phyloP scores from a whole-genome alignment of 37 sponge, comb jelly and placozoan genomes.

The Chondrilla cf. caribensis region DNA sequence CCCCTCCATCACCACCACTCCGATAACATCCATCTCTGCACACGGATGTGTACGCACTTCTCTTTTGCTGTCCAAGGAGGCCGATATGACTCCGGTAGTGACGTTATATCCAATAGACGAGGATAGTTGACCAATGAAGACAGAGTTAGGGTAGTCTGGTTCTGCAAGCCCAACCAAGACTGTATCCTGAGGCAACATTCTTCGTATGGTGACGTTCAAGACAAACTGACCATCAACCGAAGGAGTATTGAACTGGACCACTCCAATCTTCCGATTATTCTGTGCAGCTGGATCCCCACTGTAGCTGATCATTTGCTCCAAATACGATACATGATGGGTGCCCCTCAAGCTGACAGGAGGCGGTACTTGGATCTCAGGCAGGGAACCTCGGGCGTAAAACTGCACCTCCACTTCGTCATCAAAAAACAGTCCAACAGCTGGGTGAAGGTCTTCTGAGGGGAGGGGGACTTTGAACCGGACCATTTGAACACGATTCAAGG shows the following conservation, averaged over 20 bases:
- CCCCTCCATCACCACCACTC: neutral
- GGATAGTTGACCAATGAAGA: neutral
- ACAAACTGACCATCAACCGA: slow-evolving; percentile 27
- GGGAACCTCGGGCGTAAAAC: neutral
- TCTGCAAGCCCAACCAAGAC: slow-evolving; percentile 59
- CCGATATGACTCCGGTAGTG: neutral
- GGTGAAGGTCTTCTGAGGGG: slow-evolving; percentile 38
- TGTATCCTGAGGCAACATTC: slow-evolving; percentile 14
- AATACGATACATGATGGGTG: slow-evolving; percentile 60
- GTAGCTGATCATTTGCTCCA: slow-evolving; percentile 51
- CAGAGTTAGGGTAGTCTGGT: slow-evolving; percentile 38
- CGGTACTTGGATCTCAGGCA: slow-evolving; percentile 28
- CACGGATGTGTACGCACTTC: neutral
- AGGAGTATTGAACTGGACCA: slow-evolving; percentile 57
- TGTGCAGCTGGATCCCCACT: slow-evolving; percentile 33
- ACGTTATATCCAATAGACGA: neutral
- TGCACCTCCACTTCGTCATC: slow-evolving; percentile 35
- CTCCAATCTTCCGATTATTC: slow-evolving; percentile 9
- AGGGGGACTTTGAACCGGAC: slow-evolving; percentile 30
- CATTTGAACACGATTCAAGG: slow-evolving; percentile 57
- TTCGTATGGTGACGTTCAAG: slow-evolving; percentile 33
- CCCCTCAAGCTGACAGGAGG: slow-evolving; percentile 54
- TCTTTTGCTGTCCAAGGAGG: neutral
- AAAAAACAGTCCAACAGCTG: slow-evolving; percentile 28
- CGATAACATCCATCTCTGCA: neutral